These are phyloP conservation scores for Agrotis clavis DNA, from an alignment of 2,888 invertebrate species.

Conservation along the genomic window DNA sequence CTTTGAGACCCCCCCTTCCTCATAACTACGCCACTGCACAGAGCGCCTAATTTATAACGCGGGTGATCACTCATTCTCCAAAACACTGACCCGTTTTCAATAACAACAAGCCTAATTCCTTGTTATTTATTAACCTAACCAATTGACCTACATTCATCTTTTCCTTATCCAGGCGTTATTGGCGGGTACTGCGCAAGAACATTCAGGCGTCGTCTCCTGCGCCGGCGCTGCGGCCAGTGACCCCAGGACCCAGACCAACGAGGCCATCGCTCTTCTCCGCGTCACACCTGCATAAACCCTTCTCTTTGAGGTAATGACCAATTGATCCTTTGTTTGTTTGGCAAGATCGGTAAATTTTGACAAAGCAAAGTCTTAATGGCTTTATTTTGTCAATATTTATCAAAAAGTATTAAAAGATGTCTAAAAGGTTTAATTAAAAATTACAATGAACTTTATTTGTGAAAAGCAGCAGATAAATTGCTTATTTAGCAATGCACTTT, in stretches of 20 bases:
- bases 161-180: conserved; percentile 92
- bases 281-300: conserved; percentile 93
- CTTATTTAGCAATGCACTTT: not conserved
- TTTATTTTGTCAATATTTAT: too few species aligned
- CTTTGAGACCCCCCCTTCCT: too few species aligned
- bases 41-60: too few species aligned
- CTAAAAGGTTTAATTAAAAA: not conserved
- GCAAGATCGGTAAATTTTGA: not conserved
- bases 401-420: not conserved
- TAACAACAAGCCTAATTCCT: not conserved
- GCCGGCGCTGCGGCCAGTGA: conserved; percentile 83
- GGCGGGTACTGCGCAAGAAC: conserved; percentile 95
- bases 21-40: too few species aligned
- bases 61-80: too few species aligned
- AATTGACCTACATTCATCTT: conserved; percentile 13
- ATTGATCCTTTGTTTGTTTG: not conserved
- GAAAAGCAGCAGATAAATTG: not conserved
- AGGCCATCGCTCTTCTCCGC: conserved; percentile 93
- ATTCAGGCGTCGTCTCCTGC: conserved; percentile 84
- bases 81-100: too few species aligned
- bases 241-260: conserved; percentile 83
- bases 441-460: not conserved
- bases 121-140: conserved; percentile 1
- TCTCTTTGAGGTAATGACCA: conserved; percentile 91
- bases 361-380: not conserved